These are phyloP conservation scores for Glyphotaelius pellucidus DNA, from an alignment of 2,888 invertebrate species.

Conservation along the genomic window DNA sequence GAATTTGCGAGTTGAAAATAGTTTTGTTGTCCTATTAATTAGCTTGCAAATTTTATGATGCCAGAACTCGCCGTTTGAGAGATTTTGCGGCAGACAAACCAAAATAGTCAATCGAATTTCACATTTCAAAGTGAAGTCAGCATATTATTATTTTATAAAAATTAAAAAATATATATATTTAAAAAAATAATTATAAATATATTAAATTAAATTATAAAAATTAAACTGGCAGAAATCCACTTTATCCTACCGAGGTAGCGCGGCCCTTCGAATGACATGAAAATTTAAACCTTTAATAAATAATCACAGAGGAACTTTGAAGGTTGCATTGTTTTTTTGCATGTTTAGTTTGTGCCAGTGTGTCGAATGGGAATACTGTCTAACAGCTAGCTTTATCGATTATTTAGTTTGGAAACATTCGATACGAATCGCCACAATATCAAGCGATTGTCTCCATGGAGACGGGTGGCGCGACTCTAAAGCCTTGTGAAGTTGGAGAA, in stretches of 20 bases:
- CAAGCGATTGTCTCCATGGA: constrained; percentile 24
- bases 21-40: no score
- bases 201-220: neutral
- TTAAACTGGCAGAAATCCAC: neutral
- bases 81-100: no score
- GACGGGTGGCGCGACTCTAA: neutral
- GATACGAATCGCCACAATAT: neutral
- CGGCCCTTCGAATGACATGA: neutral
- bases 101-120: no score
- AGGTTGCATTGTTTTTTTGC: no score
- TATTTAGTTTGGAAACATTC: constrained; percentile 22
- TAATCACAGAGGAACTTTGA: neutral
- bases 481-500: neutral
- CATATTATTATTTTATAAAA: no score
- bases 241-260: neutral
- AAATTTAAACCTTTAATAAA: neutral
- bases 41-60: no score
- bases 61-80: no score
- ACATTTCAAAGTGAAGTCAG: no score
- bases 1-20: no score
- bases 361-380: neutral
- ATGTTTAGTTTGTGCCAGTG: neutral
- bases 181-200: no score
- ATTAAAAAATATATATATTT: no score
- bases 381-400: neutral